Base-by-base conservation (phyloP, 53 echinoderm and acorn worm genomes). In the Echinarachnius parma region DNA sequence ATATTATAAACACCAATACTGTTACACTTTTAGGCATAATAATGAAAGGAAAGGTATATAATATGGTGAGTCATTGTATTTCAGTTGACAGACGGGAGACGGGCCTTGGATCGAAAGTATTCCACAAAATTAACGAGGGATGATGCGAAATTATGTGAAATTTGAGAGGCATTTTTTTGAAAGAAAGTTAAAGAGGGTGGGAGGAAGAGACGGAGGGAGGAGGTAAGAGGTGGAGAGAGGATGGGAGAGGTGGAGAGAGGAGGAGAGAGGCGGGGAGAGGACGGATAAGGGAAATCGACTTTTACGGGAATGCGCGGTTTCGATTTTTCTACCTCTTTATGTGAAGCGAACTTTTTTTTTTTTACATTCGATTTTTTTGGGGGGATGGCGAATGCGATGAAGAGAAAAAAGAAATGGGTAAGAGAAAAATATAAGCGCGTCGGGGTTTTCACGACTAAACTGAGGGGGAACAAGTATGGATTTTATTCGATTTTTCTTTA, bases 381-480 rank as follows among this genome's bases (percentile, higher is more conserved):
- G 57, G n/a, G 39, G 74, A 72, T 45, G 68, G 46, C 44, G 65
- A 65, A 65, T 46, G n/a, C n/a, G 47, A 68, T 3, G 14, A 34
- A 69, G 25, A 53, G 30, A 53, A 72, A 69, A 56, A 28, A 45
- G 39, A 56, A 72, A 72, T 72, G 74, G 56, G 74, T n/a, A n/a
- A 56, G 74, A 72, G 57, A 72, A 72, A 72, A 52, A 68, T 68
- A 56, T 56, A 69, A 72, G 74, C 74, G 28, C 57, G 74, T 57
- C 44, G 74, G n/a, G 74, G 74, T 72, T 72, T 72, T 72, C 57
- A 45, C 74, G 26, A 26, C 57, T 72, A 72, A 72, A 56, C 57
- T 72, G 74, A 72, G 74, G 57, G 61, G 74, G 74, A n/a, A 72
- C 74, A 72, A 36, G 57, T 72, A 72, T 72, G 57, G 74, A 72